A percentile compares a stretch with the other conserved stretches of the same genome.
phyloP scores from a whole-genome alignment of 2,797 vertebrate genomes.

The Rhynchotus rufescens region DNA sequence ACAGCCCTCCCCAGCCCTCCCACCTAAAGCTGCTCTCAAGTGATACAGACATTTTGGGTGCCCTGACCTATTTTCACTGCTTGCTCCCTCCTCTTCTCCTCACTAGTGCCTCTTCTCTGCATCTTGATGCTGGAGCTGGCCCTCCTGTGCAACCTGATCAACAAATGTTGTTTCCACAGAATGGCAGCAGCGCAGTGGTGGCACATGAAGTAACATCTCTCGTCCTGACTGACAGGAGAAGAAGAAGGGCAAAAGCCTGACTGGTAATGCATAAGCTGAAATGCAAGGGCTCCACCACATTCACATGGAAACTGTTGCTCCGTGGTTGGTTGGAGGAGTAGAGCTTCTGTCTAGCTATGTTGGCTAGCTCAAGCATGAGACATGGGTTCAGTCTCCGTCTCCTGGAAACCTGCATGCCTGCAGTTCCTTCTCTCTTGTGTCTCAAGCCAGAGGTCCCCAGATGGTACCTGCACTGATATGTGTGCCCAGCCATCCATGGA shows the following conservation, averaged over 20 bases:
- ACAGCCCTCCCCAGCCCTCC: not conserved
- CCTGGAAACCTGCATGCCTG: not conserved
- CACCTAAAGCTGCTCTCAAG: not conserved
- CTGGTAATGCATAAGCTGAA: not conserved
- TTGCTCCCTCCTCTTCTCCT: not conserved
- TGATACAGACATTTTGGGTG: not conserved
- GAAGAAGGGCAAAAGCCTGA: not conserved
- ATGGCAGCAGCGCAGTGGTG: rapidly evolving
- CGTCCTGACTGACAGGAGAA: not conserved
- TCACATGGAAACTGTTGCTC: too few relatives aligned
- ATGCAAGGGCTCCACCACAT: not conserved
- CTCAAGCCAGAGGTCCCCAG: not conserved
- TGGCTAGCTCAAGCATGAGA: not conserved
- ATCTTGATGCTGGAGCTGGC: not conserved
- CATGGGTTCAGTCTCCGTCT: not conserved
- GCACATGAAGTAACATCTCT: not conserved
- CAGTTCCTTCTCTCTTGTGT: not conserved
- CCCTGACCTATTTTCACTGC: not conserved
- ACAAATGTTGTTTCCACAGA: not conserved
- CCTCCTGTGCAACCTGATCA: not conserved
- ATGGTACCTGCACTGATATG: not conserved
- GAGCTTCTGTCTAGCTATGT: not conserved
- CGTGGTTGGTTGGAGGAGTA: not conserved
- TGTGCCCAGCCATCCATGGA: not conserved
- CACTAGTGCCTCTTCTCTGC: not conserved